Evolutionary conservation across 1,140 invertebrate species (phyloP).

Genomic region (Orius insidiosus): DNA sequence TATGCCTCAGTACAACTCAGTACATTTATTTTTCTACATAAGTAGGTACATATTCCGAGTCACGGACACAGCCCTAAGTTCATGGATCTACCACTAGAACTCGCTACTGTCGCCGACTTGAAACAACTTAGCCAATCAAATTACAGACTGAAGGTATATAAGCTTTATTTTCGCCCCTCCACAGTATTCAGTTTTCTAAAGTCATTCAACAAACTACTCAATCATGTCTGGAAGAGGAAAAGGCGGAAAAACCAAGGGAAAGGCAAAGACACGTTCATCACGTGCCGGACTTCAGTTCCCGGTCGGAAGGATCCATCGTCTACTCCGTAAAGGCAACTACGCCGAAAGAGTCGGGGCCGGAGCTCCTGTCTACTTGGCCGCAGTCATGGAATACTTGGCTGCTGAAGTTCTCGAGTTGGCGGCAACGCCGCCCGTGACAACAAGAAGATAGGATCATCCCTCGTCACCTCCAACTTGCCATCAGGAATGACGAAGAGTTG

Average conservation of each 20-base stretch:
- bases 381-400: slow-evolving; percentile 39
- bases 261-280: slow-evolving; percentile 41
- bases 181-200: no score
- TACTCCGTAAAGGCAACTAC: slow-evolving; percentile 50
- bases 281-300: slow-evolving; percentile 52
- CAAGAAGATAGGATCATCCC: slow-evolving; percentile 55
- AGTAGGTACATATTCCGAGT: no score
- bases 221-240: no score
- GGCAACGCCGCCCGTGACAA: slow-evolving; percentile 42
- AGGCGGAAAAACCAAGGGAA: slow-evolving; percentile 21
- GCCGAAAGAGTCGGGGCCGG: slow-evolving; percentile 49
- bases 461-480: slow-evolving; percentile 56
- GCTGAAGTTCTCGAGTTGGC: slow-evolving; percentile 44
- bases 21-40: no score
- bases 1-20: no score
- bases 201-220: no score
- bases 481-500: slow-evolving; percentile 65
- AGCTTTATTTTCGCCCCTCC: no score
- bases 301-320: slow-evolving; percentile 48
- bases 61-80: no score
- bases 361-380: slow-evolving; percentile 51
- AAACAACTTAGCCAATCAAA: no score
- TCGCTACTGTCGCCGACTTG: no score
- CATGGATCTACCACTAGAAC: no score
- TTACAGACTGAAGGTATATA: no score